Evolutionary conservation across 1,140 invertebrate genomes (phyloP), one percentile per base, ranked within the genome.

Genomic region (Trichonephila clavata): DNA sequence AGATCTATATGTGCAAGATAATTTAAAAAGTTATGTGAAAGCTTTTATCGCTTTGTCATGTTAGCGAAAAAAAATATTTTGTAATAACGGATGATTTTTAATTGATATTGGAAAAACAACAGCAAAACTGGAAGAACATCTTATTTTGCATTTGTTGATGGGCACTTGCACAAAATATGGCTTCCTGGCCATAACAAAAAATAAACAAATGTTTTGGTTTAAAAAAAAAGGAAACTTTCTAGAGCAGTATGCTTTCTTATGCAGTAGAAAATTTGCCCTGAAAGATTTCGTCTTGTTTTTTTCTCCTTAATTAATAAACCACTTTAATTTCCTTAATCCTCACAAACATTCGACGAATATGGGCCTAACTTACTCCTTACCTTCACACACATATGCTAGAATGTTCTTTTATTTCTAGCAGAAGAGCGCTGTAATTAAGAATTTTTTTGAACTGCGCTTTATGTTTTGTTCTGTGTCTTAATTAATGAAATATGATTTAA

Each of bases 271-370:
- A 77, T 39, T 18, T 32, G 6, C 32, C 71, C 18, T 77, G 16
- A 7, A 24, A 24, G 21, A n/a, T 68, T n/a, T 27, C 65, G 65
- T n/a, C 68, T 14, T 5, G 27, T 24, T 24, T 24, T 24, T 77
- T 39, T 32, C 18, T 77, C 20, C 27, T 77, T 77, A 77, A 77
- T 77, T 77, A 77, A 77, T 77, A 77, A 77, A 77, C 32, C 71
- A 39, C 32, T 27, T 77, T 77, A 77, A 77, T 77, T 77, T 77
- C 27, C 71, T 77, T 77, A 77, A 77, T 77, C 71, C 71, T 77
- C 27, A 32, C 14, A 77, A 39, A 32, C 20, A 39, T 27, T 32
- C 16, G 18, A 39, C 71, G 27, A 77, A 77, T 77, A 39, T 39
- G 71, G 71, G 32, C 14, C 71, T 13, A 24, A 32, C 32, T 77